These are phyloP conservation scores for Enteromius argenteus DNA, from an alignment of 2,797 vertebrate genomes.

Conservation along the genomic window DNA sequence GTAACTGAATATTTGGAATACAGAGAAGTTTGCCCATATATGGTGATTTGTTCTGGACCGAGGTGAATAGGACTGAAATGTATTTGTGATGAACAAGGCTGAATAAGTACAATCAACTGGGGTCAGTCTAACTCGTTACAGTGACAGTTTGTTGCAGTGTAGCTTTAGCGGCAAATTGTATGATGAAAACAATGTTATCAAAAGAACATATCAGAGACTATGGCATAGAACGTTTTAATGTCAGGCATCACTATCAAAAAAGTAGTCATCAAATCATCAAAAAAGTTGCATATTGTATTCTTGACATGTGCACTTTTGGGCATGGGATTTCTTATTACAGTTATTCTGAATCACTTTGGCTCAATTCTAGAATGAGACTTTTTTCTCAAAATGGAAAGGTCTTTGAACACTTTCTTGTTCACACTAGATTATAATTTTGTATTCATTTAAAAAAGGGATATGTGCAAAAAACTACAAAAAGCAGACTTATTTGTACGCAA, in stretches of 20 bases:
- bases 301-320: neutral
- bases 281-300: neutral
- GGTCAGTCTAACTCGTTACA: neutral
- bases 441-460: neutral
- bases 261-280: neutral
- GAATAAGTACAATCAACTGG: neutral
- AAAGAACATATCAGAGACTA: neutral
- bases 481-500: neutral
- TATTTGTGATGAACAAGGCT: constrained; percentile 13
- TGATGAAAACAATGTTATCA: neutral
- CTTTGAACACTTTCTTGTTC: neutral
- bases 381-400: neutral
- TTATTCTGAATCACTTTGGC: neutral
- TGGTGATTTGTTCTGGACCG: constrained; percentile 26
- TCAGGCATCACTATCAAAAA: neutral
- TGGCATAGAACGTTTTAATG: neutral
- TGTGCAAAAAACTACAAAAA: neutral
- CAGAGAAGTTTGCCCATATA: constrained; percentile 25
- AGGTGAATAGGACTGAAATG: neutral
- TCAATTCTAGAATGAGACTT: neutral
- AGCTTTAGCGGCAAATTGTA: neutral
- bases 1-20: constrained; percentile 37
- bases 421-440: neutral
- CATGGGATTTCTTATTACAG: neutral
- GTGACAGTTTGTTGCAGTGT: neutral